phyloP scores from a whole-genome alignment of 2,797 vertebrate genomes.

The Sebastes steindachneri region DNA sequence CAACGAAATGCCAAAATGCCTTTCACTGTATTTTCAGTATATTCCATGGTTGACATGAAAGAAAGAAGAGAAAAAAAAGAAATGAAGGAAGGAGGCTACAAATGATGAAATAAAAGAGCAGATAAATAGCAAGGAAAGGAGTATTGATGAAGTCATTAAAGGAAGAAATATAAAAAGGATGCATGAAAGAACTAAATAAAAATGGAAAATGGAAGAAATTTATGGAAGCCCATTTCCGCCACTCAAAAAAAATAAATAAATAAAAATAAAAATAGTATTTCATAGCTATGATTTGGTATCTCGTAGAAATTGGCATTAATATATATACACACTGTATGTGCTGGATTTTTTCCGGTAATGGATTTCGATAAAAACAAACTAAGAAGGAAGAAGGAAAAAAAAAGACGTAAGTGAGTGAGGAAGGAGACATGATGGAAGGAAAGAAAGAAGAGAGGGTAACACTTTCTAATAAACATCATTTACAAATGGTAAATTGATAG shows the following conservation, averaged over 20 bases:
- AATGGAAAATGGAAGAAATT: not conserved
- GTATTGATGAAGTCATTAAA: not conserved
- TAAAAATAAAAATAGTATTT: no score
- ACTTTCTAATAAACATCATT: no score
- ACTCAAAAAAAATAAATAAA: not conserved
- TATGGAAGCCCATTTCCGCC: not conserved
- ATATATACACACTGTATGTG: not conserved
- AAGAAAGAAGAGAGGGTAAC: not conserved
- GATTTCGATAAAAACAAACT: not conserved
- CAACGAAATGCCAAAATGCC: not conserved
- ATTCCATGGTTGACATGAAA: conserved; percentile 1
- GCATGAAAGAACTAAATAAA: not conserved
- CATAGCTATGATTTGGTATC: no score
- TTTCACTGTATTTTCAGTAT: not conserved
- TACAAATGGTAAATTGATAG: no score
- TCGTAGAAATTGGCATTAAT: no score
- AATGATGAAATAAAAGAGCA: not conserved
- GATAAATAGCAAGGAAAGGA: not conserved
- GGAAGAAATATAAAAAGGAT: not conserved
- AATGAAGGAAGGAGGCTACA: not conserved
- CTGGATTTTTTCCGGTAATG: no score
- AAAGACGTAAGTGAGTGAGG: not conserved
- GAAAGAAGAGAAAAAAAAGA: not conserved
- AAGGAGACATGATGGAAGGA: not conserved
- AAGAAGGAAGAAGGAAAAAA: not conserved